These are phyloP conservation scores for Alouatta palliata DNA, from an alignment of 2,113 vertebrate genomes.

Conservation along the genomic window DNA sequence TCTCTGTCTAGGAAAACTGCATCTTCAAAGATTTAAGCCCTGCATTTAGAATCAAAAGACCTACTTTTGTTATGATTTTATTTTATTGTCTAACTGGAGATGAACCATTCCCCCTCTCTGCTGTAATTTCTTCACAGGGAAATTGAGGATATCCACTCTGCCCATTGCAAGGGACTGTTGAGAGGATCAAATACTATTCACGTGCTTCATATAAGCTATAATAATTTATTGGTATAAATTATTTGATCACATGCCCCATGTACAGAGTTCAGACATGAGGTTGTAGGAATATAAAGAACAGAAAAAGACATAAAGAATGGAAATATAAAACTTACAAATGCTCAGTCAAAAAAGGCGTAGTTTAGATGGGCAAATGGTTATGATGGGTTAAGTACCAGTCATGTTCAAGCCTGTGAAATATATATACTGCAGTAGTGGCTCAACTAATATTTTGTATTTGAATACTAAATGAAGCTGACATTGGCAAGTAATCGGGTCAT, in stretches of 20 bases:
- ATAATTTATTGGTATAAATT: not conserved
- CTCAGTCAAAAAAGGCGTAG: not conserved
- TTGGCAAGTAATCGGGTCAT: not conserved
- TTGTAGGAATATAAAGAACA: not conserved
- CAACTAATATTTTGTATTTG: not conserved
- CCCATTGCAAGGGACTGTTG: not conserved
- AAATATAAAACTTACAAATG: not conserved
- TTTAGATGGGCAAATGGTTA: not conserved
- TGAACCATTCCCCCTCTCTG: not conserved
- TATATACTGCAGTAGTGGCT: not conserved
- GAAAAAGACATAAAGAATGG: not conserved
- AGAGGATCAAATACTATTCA: not conserved
- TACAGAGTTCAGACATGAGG: not conserved
- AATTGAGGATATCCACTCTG: not conserved
- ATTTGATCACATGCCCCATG: not conserved
- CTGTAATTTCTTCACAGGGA: not conserved
- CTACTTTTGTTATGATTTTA: not conserved
- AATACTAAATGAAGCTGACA: not conserved
- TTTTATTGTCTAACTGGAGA: not conserved
- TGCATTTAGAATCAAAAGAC: not conserved
- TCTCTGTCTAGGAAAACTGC: not conserved
- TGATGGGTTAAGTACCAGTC: not conserved
- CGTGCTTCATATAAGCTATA: not conserved
- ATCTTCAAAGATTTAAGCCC: not conserved
- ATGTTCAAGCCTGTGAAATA: not conserved